Evolutionary conservation across 2,888 invertebrate species (phyloP), one percentile per base, ranked within the genome.

Genomic region (Chrysolina haemoptera): DNA sequence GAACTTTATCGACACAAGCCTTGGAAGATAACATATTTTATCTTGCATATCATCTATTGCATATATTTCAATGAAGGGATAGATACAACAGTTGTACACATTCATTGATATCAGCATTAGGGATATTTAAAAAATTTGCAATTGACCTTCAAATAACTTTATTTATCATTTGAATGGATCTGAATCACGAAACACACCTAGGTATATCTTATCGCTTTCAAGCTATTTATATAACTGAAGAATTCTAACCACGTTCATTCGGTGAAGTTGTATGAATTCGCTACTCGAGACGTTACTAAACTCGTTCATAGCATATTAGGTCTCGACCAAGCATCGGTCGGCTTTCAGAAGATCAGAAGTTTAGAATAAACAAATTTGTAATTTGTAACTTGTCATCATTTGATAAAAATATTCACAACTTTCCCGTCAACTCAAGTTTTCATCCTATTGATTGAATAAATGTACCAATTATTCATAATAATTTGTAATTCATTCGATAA

Each of bases 81-180:
- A 53, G 18, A 53, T 12, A 20, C 1, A 53, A 18, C 18, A 10
- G 22, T 53, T 53, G 53, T 53, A 53, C 53, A 20, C 22, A 18
- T 53, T 22, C 12, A 53, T 53, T 22, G 53, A 22, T 53, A 53
- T 53, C 4, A 12, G 53, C 53, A 20, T 20, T 5, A 12, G 53
- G 4, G 1, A 53, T 3, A 53, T 10, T 53, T 53, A 20, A 2
- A 53, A 22, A 53, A 53, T 11, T 53, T 53, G 14, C 20, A 1
- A 20, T 53, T 20, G 53, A 22, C 53, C 53, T 53, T 53, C 53
- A 53, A 53, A 53, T 53, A 53, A 53, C 53, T 20, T 53, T 22
- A 22, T 53, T 53, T 53, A 53, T 53, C 22, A 20, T 53, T 53
- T 53, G 20, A 53, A 22, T 3, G 12, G 12, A 53, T 53, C 22